phyloP scores from a whole-genome alignment of 2,797 vertebrate species.

The Microctenopoma lineatum region DNA sequence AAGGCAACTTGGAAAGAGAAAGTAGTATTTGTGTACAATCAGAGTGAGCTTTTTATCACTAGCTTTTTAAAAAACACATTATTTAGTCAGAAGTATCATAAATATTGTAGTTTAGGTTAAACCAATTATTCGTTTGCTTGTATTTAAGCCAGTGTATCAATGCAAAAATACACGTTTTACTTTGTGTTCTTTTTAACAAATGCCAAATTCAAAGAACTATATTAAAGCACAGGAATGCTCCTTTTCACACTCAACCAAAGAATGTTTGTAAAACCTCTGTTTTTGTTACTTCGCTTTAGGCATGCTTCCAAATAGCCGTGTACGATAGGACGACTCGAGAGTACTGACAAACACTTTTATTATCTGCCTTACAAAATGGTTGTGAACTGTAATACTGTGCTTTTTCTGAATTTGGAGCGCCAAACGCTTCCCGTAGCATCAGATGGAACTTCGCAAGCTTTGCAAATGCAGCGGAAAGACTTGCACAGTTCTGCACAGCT shows the following conservation, averaged over 20 bases:
- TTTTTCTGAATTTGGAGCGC: slow-evolving; percentile 72
- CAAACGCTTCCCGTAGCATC: slow-evolving; percentile 45
- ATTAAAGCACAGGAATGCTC: slow-evolving; percentile 83
- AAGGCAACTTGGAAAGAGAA: slow-evolving; percentile 60
- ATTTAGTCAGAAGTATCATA: slow-evolving; percentile 70
- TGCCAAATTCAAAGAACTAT: slow-evolving; percentile 70
- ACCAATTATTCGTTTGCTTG: slow-evolving; percentile 75
- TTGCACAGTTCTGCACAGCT: slow-evolving; percentile 59
- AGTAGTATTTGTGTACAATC: slow-evolving; percentile 70
- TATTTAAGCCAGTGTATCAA: slow-evolving; percentile 76
- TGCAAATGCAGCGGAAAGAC: slow-evolving; percentile 70
- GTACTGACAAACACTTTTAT: slow-evolving; percentile 54
- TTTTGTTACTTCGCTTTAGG: slow-evolving; percentile 58
- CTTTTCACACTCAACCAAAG: slow-evolving; percentile 84
- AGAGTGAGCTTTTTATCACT: slow-evolving; percentile 69
- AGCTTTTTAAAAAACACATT: slow-evolving; percentile 67
- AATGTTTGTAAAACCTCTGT: slow-evolving; percentile 69
- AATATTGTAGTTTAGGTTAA: slow-evolving; percentile 70
- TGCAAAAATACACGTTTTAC: slow-evolving; percentile 63
- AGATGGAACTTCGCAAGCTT: slow-evolving; percentile 60
- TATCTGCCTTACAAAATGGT: slow-evolving; percentile 84
- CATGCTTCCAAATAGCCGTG: slow-evolving; percentile 67
- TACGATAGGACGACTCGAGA: slow-evolving; percentile 54
- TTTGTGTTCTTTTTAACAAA: slow-evolving; percentile 67
- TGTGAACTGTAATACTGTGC: slow-evolving; percentile 88